Base-by-base conservation (phyloP, 2,113 vertebrate genomes). In the Stigmatopora nigra region DNA sequence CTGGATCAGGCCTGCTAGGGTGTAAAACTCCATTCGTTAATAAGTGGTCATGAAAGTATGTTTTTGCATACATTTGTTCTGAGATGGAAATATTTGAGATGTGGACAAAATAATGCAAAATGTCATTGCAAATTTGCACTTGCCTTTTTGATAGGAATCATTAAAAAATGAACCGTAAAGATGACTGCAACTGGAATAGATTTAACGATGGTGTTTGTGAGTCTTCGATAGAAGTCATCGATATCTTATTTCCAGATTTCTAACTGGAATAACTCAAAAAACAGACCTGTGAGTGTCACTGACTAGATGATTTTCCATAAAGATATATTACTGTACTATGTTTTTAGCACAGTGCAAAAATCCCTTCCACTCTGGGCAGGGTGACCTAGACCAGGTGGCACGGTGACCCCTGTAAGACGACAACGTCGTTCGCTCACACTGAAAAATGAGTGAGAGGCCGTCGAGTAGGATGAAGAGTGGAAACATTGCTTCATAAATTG, bases 401-500 rank as follows among this genome's bases (percentile, higher is more conserved):
- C 31, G 22, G 14, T 56, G 14, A 15, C 22, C 13, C 13, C 53
- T 3, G 53, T 22, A 13, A 14, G 12, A 31, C 22, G 6, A 41
- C 38, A 41, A 10, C 13, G 31, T 56, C 22, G 5, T 13, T 56
- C 53, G 5, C 22, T 56, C 53, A 56, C 53, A 19, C 1, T 4
- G 19, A 53, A 53, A 31, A 56, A 31, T 56, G 53, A 56, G 22
- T 56, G 22, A 56, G 22, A 31, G 53, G 22, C 53, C 15, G 53
- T 56, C 22, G 22, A 31, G 53, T 13, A 56, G 22, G 20, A 56
- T 56, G 53, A 25, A 56, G 14, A 56, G 53, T 25, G 53, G 53
- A 56, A 56, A 56, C 53, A 31, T 56, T 25, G 53, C 53, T 56
- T 56, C 53, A 56, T 56, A 56, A 56, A 56, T 56, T 56, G 22